These are phyloP conservation scores for Nomia melanderi DNA, from an alignment of 1,140 invertebrate species.

Conservation along the genomic window DNA sequence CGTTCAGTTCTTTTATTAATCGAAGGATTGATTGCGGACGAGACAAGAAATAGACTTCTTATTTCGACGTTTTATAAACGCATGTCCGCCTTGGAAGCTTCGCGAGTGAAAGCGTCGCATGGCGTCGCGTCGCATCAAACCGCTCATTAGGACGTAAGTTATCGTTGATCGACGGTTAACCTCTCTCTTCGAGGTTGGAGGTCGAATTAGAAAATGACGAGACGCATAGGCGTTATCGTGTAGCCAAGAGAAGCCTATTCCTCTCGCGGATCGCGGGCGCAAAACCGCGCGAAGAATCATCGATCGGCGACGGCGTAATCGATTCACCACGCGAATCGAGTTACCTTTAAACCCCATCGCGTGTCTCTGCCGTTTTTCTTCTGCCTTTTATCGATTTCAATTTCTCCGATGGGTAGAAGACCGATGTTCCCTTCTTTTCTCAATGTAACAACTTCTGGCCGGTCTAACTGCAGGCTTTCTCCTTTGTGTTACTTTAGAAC, in stretches of 20 bases:
- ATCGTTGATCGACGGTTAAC: conserved; percentile 54
- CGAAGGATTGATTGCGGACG: too few relatives aligned
- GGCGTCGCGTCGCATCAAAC: neutral
- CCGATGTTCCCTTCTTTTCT: too few relatives aligned
- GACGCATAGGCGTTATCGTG: conserved; percentile 48
- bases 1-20: too few relatives aligned
- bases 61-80: too few relatives aligned
- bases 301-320: conserved; percentile 39
- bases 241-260: neutral
- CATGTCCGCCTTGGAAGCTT: conserved; percentile 36
- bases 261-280: neutral
- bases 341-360: neutral
- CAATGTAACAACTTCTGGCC: too few relatives aligned
- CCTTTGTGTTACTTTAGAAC: too few relatives aligned
- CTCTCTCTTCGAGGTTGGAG: conserved; percentile 39
- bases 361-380: too few relatives aligned
- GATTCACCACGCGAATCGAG: conserved; percentile 31
- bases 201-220: conserved; percentile 46
- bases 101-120: conserved; percentile 52
- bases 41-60: too few relatives aligned
- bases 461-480: too few relatives aligned
- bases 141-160: conserved; percentile 58
- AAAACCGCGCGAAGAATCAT: conserved; percentile 21
- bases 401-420: too few relatives aligned
- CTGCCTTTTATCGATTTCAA: too few relatives aligned